phyloP scores from a whole-genome alignment of 1,140 invertebrate genomes.

The Calephelis virginiensis region DNA sequence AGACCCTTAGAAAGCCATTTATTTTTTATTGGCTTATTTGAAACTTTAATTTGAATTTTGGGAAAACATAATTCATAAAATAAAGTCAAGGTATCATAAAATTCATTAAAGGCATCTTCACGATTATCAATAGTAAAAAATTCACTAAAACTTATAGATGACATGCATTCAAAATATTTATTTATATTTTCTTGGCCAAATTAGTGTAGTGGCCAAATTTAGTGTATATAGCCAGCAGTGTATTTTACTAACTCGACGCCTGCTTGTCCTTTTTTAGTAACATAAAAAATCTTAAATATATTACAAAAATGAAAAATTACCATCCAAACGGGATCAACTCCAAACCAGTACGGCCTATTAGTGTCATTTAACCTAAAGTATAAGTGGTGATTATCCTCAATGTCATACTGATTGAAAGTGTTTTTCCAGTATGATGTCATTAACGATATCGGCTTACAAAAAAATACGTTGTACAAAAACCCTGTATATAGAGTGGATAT shows the following conservation, averaged over 20 bases:
- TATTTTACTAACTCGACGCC: not conserved
- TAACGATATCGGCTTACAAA: conserved; percentile 86
- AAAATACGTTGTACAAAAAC: conserved; percentile 91
- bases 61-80: no score
- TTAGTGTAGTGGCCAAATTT: no score
- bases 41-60: no score
- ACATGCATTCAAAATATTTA: no score
- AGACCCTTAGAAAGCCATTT: no score
- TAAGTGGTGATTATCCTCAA: conserved; percentile 39
- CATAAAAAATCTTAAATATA: not conserved
- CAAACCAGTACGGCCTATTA: conserved; percentile 42
- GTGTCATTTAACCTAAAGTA: conserved; percentile 40
- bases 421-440: conserved; percentile 85
- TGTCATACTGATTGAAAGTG: conserved; percentile 50
- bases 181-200: no score
- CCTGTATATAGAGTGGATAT: conserved; percentile 89
- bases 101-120: no score
- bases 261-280: not conserved
- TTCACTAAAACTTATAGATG: no score
- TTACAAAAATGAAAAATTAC: conserved; percentile 28
- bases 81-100: no score
- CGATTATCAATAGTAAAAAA: no score
- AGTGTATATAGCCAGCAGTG: no score
- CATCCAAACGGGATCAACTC: conserved; percentile 47
- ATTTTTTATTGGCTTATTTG: no score